Evolutionary conservation across 2,888 invertebrate genomes (phyloP), one percentile per base, ranked within the genome.

Genomic region (Melikaiella ostensackeni): DNA sequence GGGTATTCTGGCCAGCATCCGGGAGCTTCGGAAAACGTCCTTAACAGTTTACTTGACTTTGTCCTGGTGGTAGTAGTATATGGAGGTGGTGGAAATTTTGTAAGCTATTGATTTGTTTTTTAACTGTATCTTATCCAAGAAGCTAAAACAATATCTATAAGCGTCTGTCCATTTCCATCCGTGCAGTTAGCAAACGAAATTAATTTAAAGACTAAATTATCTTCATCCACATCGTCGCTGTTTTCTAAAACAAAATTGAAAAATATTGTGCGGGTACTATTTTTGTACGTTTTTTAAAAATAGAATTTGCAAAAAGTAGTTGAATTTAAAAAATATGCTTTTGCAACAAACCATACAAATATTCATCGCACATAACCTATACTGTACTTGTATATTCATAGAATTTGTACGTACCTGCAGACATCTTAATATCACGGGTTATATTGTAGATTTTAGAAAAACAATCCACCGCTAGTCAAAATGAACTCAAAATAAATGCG

Each of bases 121-220:
- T 5, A 19, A 21, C 35, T n/a, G 19, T 42, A 33, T 21, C 46
- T 24, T 46, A 66, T 66, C 66, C 66, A 66, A 27, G 27, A 13
- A 30, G 19, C 7, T 21, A n/a, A 38, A 27, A 66, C n/a, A n/a
- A 66, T 30, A 42, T 66, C 66, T 27, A 66, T 46, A 21, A 66
- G 27, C 46, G 42, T 66, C 46, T 38, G 70, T 19, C 6, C 46
- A 11, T 61, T 61, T 24, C 0, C 33, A 46, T 46, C 19, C 16
- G 24, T 6, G 30, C 9, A 61, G 30, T 30, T 30, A 30, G 16
- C 21, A 16, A 61, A 61, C 3, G 24, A 61, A 61, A 61, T 30
- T 21, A 61, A 61, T 8, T 27, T 61, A 1, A 61, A 61, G 61
- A 21, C 50, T 0, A 27, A n/a, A 70, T 35, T 46, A 7, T 70